Conservation (phyloP, 2,113 vertebrate species). For the Lamprotornis superbus region DNA sequence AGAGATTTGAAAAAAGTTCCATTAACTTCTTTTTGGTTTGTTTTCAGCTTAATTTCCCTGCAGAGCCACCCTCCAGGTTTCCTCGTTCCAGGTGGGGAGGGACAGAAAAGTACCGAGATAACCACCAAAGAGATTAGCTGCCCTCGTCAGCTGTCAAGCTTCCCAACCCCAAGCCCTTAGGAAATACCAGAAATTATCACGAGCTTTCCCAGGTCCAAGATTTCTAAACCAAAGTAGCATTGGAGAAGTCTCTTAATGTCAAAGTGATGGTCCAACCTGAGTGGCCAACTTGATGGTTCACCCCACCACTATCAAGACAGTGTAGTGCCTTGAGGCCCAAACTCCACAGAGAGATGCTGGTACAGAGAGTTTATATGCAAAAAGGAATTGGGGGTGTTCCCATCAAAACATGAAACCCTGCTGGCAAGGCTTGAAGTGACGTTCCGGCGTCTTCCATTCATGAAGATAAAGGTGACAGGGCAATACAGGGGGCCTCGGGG, state of each 20-base stretch:
- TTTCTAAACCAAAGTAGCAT: conserved; percentile 68
- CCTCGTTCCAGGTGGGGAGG: conserved; percentile 63
- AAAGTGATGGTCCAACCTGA: conserved; percentile 68
- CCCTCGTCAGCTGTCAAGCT: conserved; percentile 51
- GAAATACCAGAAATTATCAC: conserved; percentile 62
- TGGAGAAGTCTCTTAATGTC: conserved; percentile 70
- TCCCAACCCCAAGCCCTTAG: conserved; percentile 57
- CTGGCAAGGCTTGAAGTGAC: conserved; percentile 67
- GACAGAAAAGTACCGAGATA: conserved; percentile 40
- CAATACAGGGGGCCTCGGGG: conserved; percentile 18
- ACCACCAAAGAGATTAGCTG: conserved; percentile 45
- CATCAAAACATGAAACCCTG: conserved; percentile 65
- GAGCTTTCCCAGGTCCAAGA: conserved; percentile 60
- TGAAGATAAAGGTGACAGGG: conserved; percentile 62
- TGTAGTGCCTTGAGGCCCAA: conserved; percentile 51
- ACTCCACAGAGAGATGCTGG: conserved; percentile 64
- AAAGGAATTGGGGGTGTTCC: conserved; percentile 56
- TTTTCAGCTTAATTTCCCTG: conserved; percentile 67
- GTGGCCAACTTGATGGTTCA: conserved; percentile 64
- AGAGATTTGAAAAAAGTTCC: conserved; percentile 67
- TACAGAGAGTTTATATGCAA: conserved; percentile 67
- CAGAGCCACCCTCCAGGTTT: conserved; percentile 60
- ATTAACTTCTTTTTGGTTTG: conserved; percentile 71
- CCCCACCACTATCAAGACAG: conserved; percentile 64
- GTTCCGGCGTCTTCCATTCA: conserved; percentile 65